These are phyloP conservation scores for Deladenus siricidicola DNA, from an alignment of 2,888 invertebrate genomes.

Conservation along the genomic window DNA sequence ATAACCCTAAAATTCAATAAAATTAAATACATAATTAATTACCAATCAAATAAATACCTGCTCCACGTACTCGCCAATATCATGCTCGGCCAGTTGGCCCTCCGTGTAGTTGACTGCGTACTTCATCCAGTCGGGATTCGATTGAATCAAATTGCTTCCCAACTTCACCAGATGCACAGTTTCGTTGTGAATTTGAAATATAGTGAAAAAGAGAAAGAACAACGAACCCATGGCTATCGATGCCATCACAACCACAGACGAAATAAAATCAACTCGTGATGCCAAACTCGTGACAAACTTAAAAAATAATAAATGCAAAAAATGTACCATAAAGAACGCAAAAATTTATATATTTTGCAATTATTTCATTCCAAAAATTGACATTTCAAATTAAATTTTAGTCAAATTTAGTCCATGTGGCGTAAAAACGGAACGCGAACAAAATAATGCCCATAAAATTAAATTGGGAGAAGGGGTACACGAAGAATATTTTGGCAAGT, in stretches of 20 bases:
- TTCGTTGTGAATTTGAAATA: conserved; percentile 47
- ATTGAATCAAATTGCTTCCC: conserved; percentile 41
- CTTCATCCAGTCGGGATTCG: conserved; percentile 47
- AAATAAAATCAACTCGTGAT: conserved; percentile 47
- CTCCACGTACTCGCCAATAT: conserved; percentile 51
- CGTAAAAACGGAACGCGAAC: no score
- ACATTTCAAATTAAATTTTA: no score
- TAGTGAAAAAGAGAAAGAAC: conserved; percentile 40
- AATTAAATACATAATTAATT: background rate
- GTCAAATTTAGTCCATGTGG: no score
- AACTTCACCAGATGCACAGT: conserved; percentile 44
- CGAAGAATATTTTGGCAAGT: no score
- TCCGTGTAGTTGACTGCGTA: conserved; percentile 50
- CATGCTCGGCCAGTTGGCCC: conserved; percentile 43
- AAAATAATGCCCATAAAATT: background rate
- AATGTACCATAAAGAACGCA: background rate
- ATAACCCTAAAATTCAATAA: conserved; percentile 36
- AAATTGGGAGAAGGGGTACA: conserved; percentile 13
- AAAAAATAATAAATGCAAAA: conserved; percentile 1
- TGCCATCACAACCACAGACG: conserved; percentile 49
- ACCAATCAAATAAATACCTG: conserved; percentile 37
- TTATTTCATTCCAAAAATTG: no score
- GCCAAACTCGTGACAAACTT: conserved; percentile 31
- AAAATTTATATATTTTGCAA: no score
- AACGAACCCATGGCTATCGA: conserved; percentile 39